Base-by-base conservation (phyloP, 2,888 invertebrate genomes). In the Thera britannica region DNA sequence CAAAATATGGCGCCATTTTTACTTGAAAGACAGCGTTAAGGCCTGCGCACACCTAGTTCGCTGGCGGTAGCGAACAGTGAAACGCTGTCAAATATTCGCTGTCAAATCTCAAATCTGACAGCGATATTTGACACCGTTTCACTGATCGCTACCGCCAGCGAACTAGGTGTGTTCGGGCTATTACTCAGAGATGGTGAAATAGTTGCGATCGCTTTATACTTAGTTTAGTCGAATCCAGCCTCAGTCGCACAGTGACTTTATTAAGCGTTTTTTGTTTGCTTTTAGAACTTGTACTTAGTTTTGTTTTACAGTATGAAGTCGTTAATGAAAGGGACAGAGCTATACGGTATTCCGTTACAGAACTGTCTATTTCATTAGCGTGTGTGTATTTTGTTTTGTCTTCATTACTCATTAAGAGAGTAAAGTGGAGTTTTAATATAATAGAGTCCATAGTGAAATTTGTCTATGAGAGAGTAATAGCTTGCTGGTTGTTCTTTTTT, bases 401-500 rank as follows among this genome's bases (percentile, higher is more conserved):
- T 46, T 9, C 44, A 46, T 9, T 46, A 9, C 9, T 46, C 8
- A 46, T 46, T 46, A 46, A 0, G 44, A 3, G 6, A 44, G 44
- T 44, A 7, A 6, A 46, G 44, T 9, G 9, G 2, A 9, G 9
- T 9, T 52, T 12, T 34, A 8, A 2, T 52, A 52, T 52, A 34
- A 2, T 9, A 23, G 23, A 23, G 12, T 51, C 23, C 5, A 34
- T 6, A 6, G 6, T 52, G 23, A 2, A 52, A 34, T 34, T 3
- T 34, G 34, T 52, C 23, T 52, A 8, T 34, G 23, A 52, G 34
- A 52, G 34, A 46, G 11, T 34, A 58, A 23, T 23, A 56, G 38
- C 57, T 44, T 46, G 11, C 44, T 35, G 23, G 11, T 41, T 56
- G 49, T 46, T 57, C 11, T 57, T 41, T 63, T 63, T 41, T 62